Percentiles rank a stretch among this genome's conserved stretches.
Conservation (phyloP, 2,113 vertebrate species). For the Gobio gobio region DNA sequence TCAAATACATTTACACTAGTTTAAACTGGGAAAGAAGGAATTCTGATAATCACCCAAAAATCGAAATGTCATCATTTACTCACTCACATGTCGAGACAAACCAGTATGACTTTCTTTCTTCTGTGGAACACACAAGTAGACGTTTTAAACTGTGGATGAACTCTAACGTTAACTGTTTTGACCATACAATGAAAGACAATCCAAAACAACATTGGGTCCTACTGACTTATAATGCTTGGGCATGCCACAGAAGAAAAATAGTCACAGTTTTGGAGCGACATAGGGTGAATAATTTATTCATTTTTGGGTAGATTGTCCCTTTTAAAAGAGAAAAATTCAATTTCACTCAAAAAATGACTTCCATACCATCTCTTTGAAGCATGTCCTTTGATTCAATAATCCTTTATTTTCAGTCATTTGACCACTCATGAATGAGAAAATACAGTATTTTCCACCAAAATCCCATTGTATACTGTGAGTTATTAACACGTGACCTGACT, state of each 20-base stretch:
- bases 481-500: not conserved
- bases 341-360: not conserved
- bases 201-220: not conserved
- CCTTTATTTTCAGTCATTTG: constrained; percentile 39
- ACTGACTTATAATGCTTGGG: not conserved
- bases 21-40: too few species aligned
- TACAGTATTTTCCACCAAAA: constrained; percentile 17
- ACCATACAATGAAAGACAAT: not conserved
- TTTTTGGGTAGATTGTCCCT: not conserved
- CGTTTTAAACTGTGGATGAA: too few species aligned
- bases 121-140: too few species aligned
- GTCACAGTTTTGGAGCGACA: not conserved
- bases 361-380: not conserved
- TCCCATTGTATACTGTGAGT: constrained; percentile 7
- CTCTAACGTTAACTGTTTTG: not conserved
- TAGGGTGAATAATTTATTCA: not conserved
- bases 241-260: not conserved
- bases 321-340: not conserved
- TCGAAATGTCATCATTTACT: not conserved
- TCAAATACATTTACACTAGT: too few species aligned
- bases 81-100: not conserved
- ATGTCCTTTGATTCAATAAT: constrained; percentile 20
- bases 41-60: not conserved
- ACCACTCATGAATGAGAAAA: constrained; percentile 24
- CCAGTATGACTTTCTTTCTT: not conserved